phyloP scores from a whole-genome alignment of 2,113 vertebrate genomes.

The Tetraodon nigroviridis region DNA sequence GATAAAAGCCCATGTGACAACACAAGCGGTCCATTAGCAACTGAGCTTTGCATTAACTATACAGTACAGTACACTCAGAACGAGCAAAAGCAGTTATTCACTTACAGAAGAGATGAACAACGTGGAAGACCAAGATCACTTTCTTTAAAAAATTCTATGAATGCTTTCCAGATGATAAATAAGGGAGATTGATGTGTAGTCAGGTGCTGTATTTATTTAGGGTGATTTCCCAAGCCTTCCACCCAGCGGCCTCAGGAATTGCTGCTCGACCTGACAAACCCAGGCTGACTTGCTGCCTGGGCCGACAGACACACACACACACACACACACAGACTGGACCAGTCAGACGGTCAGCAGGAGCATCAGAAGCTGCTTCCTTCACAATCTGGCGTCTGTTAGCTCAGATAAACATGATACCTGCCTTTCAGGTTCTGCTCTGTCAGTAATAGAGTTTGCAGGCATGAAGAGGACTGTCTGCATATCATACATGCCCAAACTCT shows the following conservation, averaged over 20 bases:
- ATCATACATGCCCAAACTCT: no score
- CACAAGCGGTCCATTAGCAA: not conserved
- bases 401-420: not conserved
- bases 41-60: not conserved
- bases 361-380: not conserved
- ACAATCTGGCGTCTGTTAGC: not conserved
- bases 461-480: no score
- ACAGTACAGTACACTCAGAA: not conserved
- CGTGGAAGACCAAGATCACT: no score
- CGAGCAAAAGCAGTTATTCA: not conserved
- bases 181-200: not conserved
- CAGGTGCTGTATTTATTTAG: not conserved
- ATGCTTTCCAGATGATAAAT: constrained; percentile 7
- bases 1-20: not conserved
- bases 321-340: not conserved
- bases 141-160: not conserved
- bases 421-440: no score
- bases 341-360: not conserved
- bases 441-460: no score
- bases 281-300: constrained; percentile 41
- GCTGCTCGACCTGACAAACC: constrained; percentile 24
- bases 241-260: constrained; percentile 26
- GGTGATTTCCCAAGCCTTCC: constrained; percentile 35
- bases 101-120: no score
- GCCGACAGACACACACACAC: not conserved